phyloP scores from a whole-genome alignment of 2,113 vertebrate species.

The Platanista minor region DNA sequence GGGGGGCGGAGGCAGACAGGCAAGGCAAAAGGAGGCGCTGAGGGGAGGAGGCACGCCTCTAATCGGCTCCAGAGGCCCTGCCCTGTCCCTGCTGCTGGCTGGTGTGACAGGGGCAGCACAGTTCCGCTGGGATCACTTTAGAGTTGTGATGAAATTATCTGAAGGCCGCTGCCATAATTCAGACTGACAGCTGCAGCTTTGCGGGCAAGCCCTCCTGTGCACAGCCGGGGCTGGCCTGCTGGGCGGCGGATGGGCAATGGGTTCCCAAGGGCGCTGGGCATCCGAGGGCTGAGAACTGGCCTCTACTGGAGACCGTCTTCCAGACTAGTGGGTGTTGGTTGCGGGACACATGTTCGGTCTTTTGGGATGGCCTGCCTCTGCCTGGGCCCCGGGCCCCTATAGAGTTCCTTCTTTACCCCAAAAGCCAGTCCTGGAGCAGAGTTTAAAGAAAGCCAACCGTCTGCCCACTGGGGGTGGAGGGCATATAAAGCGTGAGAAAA shows the following conservation, averaged over 20 bases:
- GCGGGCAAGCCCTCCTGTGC: not conserved
- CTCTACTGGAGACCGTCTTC: not conserved
- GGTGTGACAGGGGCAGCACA: not conserved
- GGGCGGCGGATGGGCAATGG: not conserved
- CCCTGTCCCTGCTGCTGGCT: not conserved
- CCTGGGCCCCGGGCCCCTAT: not conserved
- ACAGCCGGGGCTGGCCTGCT: not conserved
- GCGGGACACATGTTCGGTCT: not conserved
- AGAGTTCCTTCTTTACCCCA: not conserved
- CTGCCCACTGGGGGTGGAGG: not conserved
- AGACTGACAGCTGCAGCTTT: not conserved
- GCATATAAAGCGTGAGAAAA: not conserved
- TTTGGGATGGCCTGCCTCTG: not conserved
- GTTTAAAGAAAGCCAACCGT: not conserved
- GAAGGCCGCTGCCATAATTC: not conserved
- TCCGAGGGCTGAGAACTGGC: not conserved
- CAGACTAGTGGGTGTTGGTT: not conserved
- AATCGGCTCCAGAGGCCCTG: not conserved
- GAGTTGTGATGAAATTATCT: slow-evolving; percentile 38
- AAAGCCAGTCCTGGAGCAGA: not conserved
- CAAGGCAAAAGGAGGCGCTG: not conserved
- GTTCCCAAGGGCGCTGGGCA: not conserved
- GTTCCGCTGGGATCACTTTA: not conserved
- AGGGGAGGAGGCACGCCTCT: not conserved
- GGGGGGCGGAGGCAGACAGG: not conserved